phyloP scores from a whole-genome alignment of 1,140 invertebrate species.

The Liolophura sinensis region DNA sequence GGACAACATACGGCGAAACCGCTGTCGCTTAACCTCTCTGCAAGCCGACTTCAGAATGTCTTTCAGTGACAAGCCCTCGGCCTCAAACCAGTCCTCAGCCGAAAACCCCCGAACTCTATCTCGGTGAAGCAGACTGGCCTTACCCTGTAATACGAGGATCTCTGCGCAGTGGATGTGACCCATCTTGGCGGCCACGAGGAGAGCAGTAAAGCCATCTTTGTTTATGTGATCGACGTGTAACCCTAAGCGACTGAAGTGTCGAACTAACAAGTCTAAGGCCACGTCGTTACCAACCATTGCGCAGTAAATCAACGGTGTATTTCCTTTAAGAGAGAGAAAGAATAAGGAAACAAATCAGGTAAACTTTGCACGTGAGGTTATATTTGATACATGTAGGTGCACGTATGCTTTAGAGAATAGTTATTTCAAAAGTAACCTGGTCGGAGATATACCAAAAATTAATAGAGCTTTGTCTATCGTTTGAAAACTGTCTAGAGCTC shows the following conservation, averaged over 20 bases:
- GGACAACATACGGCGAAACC: too few relatives aligned
- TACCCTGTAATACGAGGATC: slow-evolving; percentile 44
- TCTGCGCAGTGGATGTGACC: slow-evolving; percentile 46
- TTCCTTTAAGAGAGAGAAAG: slow-evolving; percentile 51
- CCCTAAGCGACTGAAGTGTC: slow-evolving; percentile 48
- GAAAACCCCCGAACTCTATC: slow-evolving; percentile 35
- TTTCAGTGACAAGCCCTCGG: slow-evolving; percentile 13
- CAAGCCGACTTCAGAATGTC: too few relatives aligned
- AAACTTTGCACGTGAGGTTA: not conserved
- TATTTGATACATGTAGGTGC: too few relatives aligned
- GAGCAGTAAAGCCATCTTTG: slow-evolving; percentile 46
- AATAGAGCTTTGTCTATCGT: too few relatives aligned
- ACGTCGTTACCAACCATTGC: slow-evolving; percentile 52
- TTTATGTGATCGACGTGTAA: slow-evolving; percentile 48
- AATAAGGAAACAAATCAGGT: not conserved
- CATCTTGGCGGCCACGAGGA: slow-evolving; percentile 44
- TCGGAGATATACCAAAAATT: too few relatives aligned
- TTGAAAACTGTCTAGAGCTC: too few relatives aligned
- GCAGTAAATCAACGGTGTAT: slow-evolving; percentile 49
- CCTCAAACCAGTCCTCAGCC: slow-evolving; percentile 30
- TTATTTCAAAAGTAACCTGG: too few relatives aligned
- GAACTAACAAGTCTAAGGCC: slow-evolving; percentile 43
- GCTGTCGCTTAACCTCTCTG: too few relatives aligned
- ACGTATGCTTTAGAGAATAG: too few relatives aligned
- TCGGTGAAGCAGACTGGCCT: slow-evolving; percentile 30